These are phyloP conservation scores for Bryconaethiops microstoma DNA, from an alignment of 2,797 vertebrate species.

Conservation along the genomic window DNA sequence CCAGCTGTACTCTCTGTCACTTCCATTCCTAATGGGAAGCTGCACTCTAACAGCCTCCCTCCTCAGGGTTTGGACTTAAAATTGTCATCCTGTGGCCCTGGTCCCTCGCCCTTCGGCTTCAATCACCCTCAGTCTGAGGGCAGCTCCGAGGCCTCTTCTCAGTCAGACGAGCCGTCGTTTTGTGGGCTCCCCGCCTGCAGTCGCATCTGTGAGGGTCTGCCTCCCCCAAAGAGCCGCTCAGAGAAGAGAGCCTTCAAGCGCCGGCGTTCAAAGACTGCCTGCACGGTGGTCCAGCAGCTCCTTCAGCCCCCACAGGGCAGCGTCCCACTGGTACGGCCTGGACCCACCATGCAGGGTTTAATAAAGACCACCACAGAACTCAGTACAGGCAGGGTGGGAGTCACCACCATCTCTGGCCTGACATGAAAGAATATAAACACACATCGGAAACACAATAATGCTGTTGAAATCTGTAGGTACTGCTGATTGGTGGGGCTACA, in stretches of 20 bases:
- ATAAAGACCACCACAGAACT: slow-evolving; percentile 59
- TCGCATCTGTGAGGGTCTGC: slow-evolving; percentile 86
- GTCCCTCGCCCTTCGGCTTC: slow-evolving; percentile 61
- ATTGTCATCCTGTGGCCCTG: not conserved
- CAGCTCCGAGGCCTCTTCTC: slow-evolving; percentile 90
- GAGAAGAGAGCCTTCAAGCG: slow-evolving; percentile 83
- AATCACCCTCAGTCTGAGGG: slow-evolving; percentile 83
- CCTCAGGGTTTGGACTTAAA: slow-evolving; percentile 40
- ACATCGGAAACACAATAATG: not conserved
- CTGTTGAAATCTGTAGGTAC: not conserved
- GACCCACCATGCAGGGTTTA: slow-evolving; percentile 66
- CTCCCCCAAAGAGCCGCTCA: slow-evolving; percentile 72
- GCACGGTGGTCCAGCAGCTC: slow-evolving; percentile 79
- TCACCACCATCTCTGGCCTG: slow-evolving; percentile 64
- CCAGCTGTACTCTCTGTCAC: slow-evolving; percentile 55
- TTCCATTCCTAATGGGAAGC: slow-evolving; percentile 60
- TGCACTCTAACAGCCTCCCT: slow-evolving; percentile 49
- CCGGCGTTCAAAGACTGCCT: slow-evolving; percentile 77
- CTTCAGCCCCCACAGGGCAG: slow-evolving; percentile 75
- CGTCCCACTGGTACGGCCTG: slow-evolving; percentile 36
- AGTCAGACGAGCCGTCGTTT: slow-evolving; percentile 93
- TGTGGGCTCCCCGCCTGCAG: slow-evolving; percentile 89
- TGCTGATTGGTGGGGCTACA: slow-evolving; percentile 23
- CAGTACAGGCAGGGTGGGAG: slow-evolving; percentile 59
- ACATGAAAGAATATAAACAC: slow-evolving; percentile 50